Conservation (phyloP, 2,113 vertebrate species). For the Propithecus coquereli region DNA sequence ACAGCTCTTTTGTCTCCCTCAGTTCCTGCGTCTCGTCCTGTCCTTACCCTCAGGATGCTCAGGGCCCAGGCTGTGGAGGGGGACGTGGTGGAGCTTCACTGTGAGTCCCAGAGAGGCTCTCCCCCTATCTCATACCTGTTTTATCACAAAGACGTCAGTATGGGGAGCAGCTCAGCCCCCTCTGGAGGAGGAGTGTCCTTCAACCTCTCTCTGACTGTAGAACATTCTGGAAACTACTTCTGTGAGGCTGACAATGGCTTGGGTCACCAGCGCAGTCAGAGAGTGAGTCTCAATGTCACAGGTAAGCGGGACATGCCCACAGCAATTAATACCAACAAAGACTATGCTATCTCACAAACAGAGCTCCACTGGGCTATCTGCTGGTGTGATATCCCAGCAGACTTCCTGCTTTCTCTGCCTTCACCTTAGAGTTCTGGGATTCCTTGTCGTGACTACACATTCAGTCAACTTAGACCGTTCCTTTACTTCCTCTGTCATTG, state of each 20-base stretch:
- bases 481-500: neutral
- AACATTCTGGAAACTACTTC: constrained; percentile 51
- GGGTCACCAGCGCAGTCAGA: neutral
- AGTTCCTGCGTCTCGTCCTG: neutral
- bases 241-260: constrained; percentile 48
- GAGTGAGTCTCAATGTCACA: neutral
- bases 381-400: neutral
- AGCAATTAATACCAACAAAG: neutral
- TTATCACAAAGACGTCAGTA: neutral
- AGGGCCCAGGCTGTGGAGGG: neutral
- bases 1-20: neutral
- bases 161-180: neutral
- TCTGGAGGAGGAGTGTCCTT: neutral
- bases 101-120: constrained; percentile 5
- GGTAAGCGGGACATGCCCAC: neutral
- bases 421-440: neutral
- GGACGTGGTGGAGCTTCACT: neutral
- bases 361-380: too few relatives aligned
- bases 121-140: constrained; percentile 31
- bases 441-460: neutral
- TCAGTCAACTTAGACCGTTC: neutral
- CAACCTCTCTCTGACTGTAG: neutral
- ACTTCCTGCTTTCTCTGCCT: neutral
- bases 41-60: neutral
- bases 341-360: neutral